Percentiles rank a stretch among this genome's conserved stretches.
Evolutionary conservation across 2,888 invertebrate genomes (phyloP).

Genomic region (Diplazon laetatorius): DNA sequence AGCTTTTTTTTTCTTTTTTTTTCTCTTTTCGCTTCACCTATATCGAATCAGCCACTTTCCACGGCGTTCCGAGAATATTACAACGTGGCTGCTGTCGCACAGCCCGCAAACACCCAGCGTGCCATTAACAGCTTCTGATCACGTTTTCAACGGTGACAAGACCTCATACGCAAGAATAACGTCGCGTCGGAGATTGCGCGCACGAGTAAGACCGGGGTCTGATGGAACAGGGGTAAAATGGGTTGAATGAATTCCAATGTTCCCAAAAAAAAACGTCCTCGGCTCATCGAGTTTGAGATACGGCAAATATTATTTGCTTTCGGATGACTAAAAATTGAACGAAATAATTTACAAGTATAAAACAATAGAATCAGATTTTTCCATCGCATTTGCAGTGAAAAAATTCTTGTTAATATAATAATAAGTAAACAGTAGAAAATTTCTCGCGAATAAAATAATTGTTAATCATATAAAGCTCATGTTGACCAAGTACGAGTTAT

Average conservation of each 20-base stretch:
- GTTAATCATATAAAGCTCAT: too few species aligned
- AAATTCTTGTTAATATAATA: too few species aligned
- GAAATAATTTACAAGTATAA: too few species aligned
- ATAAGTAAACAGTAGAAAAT: too few species aligned
- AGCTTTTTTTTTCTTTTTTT: constrained; percentile 23
- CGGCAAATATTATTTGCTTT: too few species aligned
- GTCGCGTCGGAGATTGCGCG: not conserved
- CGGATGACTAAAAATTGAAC: too few species aligned
- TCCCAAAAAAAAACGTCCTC: too few species aligned
- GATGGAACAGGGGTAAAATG: not conserved
- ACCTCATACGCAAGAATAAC: constrained; percentile 12
- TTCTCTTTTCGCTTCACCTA: constrained; percentile 27
- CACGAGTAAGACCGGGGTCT: not conserved
- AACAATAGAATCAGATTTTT: too few species aligned
- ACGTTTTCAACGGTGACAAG: constrained; percentile 40
- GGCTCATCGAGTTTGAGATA: too few species aligned
- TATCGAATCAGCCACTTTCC: not conserved
- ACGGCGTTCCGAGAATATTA: constrained; percentile 40
- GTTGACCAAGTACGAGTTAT: too few species aligned
- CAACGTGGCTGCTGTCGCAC: not conserved
- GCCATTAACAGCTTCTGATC: constrained; percentile 29
- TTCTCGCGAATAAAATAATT: too few species aligned
- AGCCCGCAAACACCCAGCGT: not conserved
- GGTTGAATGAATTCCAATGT: not conserved
- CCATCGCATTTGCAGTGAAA: too few species aligned